Evolutionary conservation across 1,140 invertebrate species (phyloP), one percentile per base, ranked within the genome.

Genomic region (Plectus sambesii): DNA sequence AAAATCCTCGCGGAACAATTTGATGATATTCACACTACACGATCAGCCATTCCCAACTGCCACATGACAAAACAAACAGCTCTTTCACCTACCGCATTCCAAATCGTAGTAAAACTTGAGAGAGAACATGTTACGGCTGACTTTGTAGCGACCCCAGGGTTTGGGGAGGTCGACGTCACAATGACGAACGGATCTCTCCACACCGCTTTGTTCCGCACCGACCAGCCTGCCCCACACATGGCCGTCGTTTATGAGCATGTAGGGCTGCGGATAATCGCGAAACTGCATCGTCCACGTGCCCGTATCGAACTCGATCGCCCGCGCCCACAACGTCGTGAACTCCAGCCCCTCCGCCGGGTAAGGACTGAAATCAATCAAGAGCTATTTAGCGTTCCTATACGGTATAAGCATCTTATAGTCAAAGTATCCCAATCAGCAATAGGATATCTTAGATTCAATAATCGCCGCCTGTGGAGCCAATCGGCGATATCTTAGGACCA

Each of bases 81-180:
- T 33, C 17, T 17, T 12, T 44, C 29, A 57, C 70, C 57, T 57
- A 74, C 74, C 74, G 61, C 85, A 88, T 68, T 86, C 89, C n/a
- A 98, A 78, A 72, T 98, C 92, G 69, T 97, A 88, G 71, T 92
- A 98, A 73, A 90, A 94, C 69, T 98, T 98, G 1, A 94, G 74
- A 0, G 87, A 79, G 15, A 87, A 86, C 83, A 98, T 88, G 60
- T 84, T 86, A 42, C 79, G 66, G 53, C 78, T 70, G 9, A 81
- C 66, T 12, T 51, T 58, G 46, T 69, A 66, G 46, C 70, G 62
- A 3, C 66, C 69, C 71, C 73, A 78, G 1, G 76, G 75, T 8
- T 69, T 59, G 12, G 71, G 72, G 3, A 78, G 65, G 39, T 77
- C 71, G 4, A 80, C 69, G 42, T 47, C 46, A 17, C 51, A 33